These are phyloP conservation scores for Mesorhabditis sp. DNA, from an alignment of 2,888 invertebrate genomes.

Conservation along the genomic window DNA sequence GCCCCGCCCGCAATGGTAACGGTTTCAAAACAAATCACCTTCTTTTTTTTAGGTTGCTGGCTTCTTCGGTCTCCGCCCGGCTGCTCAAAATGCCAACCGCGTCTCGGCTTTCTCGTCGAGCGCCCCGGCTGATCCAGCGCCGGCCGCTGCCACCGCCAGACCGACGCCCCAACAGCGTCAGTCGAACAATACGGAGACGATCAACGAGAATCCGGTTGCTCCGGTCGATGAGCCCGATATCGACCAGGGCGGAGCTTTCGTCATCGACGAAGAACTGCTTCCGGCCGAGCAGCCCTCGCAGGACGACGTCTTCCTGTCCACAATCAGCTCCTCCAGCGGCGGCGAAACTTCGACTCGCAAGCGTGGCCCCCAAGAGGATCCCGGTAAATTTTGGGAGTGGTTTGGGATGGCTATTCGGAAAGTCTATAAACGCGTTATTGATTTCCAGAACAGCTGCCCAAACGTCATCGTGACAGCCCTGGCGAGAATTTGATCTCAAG, in stretches of 20 bases:
- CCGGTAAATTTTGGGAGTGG: too few relatives aligned
- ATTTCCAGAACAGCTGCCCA: neutral
- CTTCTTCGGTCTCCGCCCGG: constrained; percentile 3
- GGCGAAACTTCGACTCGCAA: neutral
- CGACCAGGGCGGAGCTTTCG: neutral
- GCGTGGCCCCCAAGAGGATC: neutral
- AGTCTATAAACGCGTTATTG: neutral
- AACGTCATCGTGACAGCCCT: constrained; percentile 3
- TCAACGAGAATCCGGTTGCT: neutral
- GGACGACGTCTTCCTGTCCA: neutral
- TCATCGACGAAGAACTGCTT: neutral
- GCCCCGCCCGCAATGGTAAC: too few relatives aligned
- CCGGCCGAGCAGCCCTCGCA: neutral
- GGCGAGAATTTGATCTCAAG: neutral
- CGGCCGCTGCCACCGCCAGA: constrained; percentile 3
- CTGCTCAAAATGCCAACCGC: neutral
- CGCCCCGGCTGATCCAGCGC: constrained; percentile 3
- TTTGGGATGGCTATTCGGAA: too few relatives aligned
- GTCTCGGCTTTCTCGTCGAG: neutral
- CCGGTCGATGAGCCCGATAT: neutral
- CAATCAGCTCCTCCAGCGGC: constrained; percentile 2
- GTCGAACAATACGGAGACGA: too few relatives aligned
- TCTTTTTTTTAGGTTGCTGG: neutral
- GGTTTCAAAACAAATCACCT: neutral
- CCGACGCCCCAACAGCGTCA: neutral